Base-by-base conservation (phyloP, 1,140 invertebrate genomes). In the Eriocheir sinensis region DNA sequence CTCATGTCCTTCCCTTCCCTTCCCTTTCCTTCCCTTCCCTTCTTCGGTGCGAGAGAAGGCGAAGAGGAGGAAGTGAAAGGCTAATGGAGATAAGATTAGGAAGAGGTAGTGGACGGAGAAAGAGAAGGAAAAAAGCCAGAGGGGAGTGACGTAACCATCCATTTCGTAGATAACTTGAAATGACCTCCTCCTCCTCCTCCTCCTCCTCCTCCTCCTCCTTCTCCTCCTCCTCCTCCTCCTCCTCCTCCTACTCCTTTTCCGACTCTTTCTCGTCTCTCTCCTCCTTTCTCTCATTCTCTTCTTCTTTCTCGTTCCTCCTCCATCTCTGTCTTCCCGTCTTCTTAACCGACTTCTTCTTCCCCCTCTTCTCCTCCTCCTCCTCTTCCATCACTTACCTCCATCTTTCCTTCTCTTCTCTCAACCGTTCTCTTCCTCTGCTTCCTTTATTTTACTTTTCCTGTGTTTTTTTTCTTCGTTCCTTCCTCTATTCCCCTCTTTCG, bases 81-180 rank as follows among this genome's bases (percentile, higher is more conserved):
- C 6, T n/a, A 4, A 72, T 4, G 27, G 53, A 72, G 53, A 72
- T 9, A 8, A 21, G 27, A 21, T 21, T 9, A 72, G 44, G 15
- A 15, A n/a, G n/a, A n/a, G n/a, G 21, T 9, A 53, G 48, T 53
- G 48, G 48, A 17, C 48, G 48, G 21, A 72, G 60, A 72, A 72
- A n/a, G 60, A 53, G 60, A 72, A 72, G 60, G 60, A 72, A 72
- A 72, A n/a, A 8, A 72, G 60, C 21, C 12, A n/a, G 21, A 72
- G 60, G 60, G 60, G 60, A 72, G 60, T 72, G 60, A 72, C 60
- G 60, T n/a, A n/a, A 72, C 27, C 60, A 72, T 72, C 60, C 60
- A 72, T 72, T 72, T 72, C n/a, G 60, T 72, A 72, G 60, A 72
- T 72, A 72, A 72, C 60, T 72, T 72, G 60, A 72, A 72, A 72